These are phyloP conservation scores for Microplitis mediator DNA, from an alignment of 1,140 invertebrate genomes.

Conservation along the genomic window DNA sequence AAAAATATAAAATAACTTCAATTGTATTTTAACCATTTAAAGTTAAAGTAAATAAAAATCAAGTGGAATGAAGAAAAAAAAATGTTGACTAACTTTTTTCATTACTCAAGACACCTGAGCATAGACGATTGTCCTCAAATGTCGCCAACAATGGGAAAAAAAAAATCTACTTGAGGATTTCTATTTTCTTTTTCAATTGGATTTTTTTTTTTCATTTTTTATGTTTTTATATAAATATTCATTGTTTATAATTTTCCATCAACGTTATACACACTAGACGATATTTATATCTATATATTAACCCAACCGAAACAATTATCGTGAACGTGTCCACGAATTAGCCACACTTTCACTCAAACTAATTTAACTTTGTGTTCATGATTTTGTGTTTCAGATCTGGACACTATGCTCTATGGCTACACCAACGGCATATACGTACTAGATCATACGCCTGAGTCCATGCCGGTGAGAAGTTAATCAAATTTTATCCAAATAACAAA, in stretches of 20 bases:
- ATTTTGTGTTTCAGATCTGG: conserved; percentile 55
- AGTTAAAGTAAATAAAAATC: no score
- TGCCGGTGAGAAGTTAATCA: conserved; percentile 53
- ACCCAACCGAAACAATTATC: conserved; percentile 18
- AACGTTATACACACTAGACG: background rate
- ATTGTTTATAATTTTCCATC: background rate
- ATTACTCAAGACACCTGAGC: background rate
- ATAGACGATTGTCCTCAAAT: background rate
- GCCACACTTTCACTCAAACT: conserved; percentile 13
- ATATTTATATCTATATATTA: conserved; percentile 8
- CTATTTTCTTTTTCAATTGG: background rate
- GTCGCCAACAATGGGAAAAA: background rate
- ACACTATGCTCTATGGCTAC: conserved; percentile 60
- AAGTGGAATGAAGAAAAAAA: background rate
- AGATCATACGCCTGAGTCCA: conserved; percentile 55
- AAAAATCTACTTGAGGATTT: background rate
- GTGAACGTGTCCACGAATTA: conserved; percentile 1
- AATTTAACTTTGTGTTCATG: conserved; percentile 32
- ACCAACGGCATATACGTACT: conserved; percentile 59
- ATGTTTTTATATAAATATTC: background rate
- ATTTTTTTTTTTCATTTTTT: background rate
- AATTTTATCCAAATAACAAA: conserved; percentile 24
- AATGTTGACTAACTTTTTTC: background rate
- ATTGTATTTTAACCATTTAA: no score
- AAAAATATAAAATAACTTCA: no score